phyloP scores from a whole-genome alignment of 2,797 vertebrate species.

The Thamnophis elegans region DNA sequence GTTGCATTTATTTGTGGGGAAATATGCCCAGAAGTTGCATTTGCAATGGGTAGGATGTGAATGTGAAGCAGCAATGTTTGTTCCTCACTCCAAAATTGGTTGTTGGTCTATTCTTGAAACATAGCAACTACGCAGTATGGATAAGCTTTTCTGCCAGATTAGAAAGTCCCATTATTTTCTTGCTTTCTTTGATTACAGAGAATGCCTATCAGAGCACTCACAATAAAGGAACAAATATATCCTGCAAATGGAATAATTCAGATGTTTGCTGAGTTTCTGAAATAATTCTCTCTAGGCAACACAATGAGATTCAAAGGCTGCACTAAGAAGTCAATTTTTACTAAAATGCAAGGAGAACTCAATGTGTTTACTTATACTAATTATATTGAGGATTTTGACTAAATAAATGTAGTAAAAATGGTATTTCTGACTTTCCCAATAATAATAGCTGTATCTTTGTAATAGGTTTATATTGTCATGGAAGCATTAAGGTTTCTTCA shows the following conservation, averaged over 20 bases:
- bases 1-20: too few relatives aligned
- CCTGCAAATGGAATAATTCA: background rate
- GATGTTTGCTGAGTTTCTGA: background rate
- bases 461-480: constrained; percentile 13
- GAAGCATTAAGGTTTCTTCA: constrained; percentile 30
- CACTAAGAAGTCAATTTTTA: background rate
- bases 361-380: background rate
- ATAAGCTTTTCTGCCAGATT: background rate
- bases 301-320: background rate
- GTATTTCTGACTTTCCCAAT: background rate
- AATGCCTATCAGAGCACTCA: background rate
- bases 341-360: background rate
- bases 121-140: background rate
- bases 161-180: background rate
- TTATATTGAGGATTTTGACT: background rate
- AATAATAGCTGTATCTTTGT: background rate
- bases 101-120: background rate
- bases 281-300: background rate
- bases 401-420: background rate
- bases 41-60: background rate
- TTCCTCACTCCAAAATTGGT: background rate
- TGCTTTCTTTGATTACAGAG: background rate
- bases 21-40: background rate
- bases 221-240: background rate
- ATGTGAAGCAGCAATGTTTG: background rate